Base-by-base conservation (phyloP, 2,113 vertebrate genomes). In the Machaerirhynchus nigripectus region DNA sequence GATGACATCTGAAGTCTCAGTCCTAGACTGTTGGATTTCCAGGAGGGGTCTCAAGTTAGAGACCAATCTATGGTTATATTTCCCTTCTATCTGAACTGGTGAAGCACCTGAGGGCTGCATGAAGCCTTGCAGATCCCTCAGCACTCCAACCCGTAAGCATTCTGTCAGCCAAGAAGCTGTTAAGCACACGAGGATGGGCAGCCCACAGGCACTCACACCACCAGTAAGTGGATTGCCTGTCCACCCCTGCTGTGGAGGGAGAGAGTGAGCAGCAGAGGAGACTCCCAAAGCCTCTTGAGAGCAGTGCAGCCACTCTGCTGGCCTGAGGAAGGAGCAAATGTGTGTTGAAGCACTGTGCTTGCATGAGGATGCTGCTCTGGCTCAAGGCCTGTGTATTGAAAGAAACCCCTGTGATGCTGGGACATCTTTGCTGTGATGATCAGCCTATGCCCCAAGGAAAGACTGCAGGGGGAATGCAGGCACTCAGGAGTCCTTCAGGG, bases 101-200 rank as follows among this genome's bases (percentile, higher is more conserved):
- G 75, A 88, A 79, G 14, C 5, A 52, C 3, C 6, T 31, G 15
- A 39, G 21, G n/a, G 17, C 7, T 76, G 24, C 50, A 52, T 4
- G 22, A 49, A 50, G 28, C 31, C 68, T 52, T 39, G 7, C 19
- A 65, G 42, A 31, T 13, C 21, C 33, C 26, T 44, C 49, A 49
- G 67, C 26, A 47, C 12, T 5, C 18, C 28, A 39, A 5, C 13
- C 42, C 0, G 0, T 6, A 4, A 69, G 6, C 6, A 8, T 15
- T 12, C 21, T 40, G 10, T 37, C 37, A 39, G 13, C 13, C 46
- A 44, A n/a, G 40, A 39, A 60, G 50, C 22, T 49, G 37, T 37
- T 20, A 6, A 39, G 56, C 42, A 12, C 18, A 35, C 0, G 3
- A 55, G 42, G 42, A 31, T 7, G 20, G 19, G 70, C 37, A 68